Evolutionary conservation across 2,113 vertebrate species (phyloP).

Genomic region (Tautogolabrus adspersus): DNA sequence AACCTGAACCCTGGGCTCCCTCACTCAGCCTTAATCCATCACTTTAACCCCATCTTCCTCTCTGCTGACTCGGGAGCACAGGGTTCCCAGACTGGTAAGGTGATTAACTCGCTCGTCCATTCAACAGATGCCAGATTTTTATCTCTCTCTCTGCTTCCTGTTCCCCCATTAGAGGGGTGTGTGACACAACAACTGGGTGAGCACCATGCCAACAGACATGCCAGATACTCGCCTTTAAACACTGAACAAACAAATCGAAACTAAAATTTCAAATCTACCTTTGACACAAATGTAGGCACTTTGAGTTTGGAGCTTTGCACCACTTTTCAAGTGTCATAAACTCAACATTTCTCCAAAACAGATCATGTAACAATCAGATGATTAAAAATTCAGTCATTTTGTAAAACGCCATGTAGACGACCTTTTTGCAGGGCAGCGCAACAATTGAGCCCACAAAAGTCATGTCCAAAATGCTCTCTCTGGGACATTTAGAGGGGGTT

Average conservation of each 20-base stretch:
- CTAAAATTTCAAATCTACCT: background rate
- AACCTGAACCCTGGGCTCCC: slow-evolving; percentile 60
- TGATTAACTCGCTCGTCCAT: slow-evolving; percentile 62
- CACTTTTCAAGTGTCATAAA: background rate
- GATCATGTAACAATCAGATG: background rate
- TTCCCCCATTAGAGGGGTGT: slow-evolving; percentile 55
- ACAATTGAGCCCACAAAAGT: too few species aligned
- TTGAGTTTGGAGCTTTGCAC: background rate
- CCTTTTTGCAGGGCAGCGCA: too few species aligned
- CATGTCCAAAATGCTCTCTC: too few species aligned
- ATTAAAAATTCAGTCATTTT: background rate
- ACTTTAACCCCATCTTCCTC: slow-evolving; percentile 60
- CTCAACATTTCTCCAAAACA: slow-evolving; percentile 5
- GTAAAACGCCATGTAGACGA: too few species aligned
- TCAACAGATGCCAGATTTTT: slow-evolving; percentile 63
- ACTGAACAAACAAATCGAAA: background rate
- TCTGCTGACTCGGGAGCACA: slow-evolving; percentile 15
- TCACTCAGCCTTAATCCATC: slow-evolving; percentile 70
- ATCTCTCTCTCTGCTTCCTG: slow-evolving; percentile 60
- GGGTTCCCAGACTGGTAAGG: slow-evolving; percentile 40
- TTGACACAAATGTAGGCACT: too few species aligned
- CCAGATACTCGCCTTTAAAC: background rate
- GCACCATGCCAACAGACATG: slow-evolving; percentile 41
- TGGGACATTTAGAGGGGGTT: too few species aligned
- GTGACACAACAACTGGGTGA: slow-evolving; percentile 31